A percentile compares a stretch with the other conserved stretches of the same genome.
Conservation (phyloP, 2,113 vertebrate species). For the Mixornis gularis region DNA sequence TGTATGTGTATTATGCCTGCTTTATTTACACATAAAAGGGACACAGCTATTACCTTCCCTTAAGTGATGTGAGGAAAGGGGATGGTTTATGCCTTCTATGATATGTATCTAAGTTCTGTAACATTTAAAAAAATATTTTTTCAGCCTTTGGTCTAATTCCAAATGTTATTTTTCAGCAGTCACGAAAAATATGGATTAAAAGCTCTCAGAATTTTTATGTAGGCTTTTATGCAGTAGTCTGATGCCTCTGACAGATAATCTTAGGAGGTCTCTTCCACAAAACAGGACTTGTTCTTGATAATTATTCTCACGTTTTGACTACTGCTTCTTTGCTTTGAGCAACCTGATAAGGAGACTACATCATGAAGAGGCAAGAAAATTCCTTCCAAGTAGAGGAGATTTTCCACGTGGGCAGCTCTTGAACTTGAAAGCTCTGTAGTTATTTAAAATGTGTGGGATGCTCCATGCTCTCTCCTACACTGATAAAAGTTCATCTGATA, state of each 20-base stretch:
- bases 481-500: not conserved
- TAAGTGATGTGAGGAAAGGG: not conserved
- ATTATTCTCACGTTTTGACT: not conserved
- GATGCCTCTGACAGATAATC: conserved; percentile 9
- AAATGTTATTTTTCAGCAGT: not conserved
- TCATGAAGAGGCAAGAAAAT: not conserved
- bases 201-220: not conserved
- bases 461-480: not conserved
- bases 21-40: not conserved
- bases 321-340: not conserved
- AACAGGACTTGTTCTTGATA: not conserved
- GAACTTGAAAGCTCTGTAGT: not conserved
- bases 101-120: not conserved
- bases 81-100: not conserved
- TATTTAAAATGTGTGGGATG: not conserved
- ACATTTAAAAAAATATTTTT: not conserved
- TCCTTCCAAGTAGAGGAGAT: not conserved
- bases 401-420: not conserved
- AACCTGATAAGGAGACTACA: not conserved
- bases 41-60: not conserved
- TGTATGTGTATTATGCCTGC: not conserved
- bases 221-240: not conserved
- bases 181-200: not conserved
- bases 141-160: not conserved
- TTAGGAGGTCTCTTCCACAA: not conserved